These are phyloP conservation scores for Oncorhynchus mykiss DNA, from an alignment of 2,113 vertebrate genomes.

Conservation along the genomic window DNA sequence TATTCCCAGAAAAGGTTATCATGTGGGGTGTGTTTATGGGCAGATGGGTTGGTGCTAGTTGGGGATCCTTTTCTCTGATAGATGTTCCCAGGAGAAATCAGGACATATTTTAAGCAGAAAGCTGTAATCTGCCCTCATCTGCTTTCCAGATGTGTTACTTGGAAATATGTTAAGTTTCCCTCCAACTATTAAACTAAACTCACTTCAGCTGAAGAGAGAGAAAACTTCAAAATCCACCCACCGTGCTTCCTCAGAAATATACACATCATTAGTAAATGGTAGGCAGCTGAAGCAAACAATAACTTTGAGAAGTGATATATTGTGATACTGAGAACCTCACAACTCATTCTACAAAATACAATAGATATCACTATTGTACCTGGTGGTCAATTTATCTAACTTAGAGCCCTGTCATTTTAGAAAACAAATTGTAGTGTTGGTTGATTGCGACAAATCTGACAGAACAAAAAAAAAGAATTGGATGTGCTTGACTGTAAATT, in stretches of 20 bases:
- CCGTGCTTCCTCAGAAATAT: neutral
- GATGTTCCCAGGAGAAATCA: constrained; percentile 38
- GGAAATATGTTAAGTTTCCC: constrained; percentile 7
- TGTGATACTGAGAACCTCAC: neutral
- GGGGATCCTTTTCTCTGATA: constrained; percentile 28
- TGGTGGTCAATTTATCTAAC: too few species aligned
- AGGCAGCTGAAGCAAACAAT: neutral
- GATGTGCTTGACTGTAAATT: too few species aligned
- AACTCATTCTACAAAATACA: neutral
- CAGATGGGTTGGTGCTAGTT: neutral
- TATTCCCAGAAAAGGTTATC: too few species aligned
- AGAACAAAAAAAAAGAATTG: too few species aligned
- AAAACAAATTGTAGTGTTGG: too few species aligned
- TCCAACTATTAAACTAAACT: neutral
- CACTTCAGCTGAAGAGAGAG: neutral
- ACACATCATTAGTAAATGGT: neutral
- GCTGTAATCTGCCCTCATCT: constrained; percentile 29
- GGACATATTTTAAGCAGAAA: constrained; percentile 47
- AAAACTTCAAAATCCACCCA: neutral
- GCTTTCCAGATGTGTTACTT: constrained; percentile 22
- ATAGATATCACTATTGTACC: too few species aligned
- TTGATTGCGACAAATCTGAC: too few species aligned
- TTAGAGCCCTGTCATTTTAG: too few species aligned
- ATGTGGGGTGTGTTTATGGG: neutral
- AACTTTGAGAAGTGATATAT: neutral